phyloP scores from a whole-genome alignment of 2,888 invertebrate genomes.

The Cephus spinipes region DNA sequence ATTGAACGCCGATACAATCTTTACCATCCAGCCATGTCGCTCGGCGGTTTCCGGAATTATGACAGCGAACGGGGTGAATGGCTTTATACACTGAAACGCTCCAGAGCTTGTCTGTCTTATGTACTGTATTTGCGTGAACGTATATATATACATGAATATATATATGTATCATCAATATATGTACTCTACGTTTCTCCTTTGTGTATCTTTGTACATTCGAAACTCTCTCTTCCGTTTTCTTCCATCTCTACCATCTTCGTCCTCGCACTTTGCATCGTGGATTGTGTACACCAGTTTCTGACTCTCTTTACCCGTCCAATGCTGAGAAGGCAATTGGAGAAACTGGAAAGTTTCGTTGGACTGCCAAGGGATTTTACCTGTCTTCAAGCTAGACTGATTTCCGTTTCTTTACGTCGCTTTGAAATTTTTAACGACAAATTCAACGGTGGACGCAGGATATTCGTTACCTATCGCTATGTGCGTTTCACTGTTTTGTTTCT shows the following conservation, averaged over 20 bases:
- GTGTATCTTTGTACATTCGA: background rate
- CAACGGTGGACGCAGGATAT: background rate
- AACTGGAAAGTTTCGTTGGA: background rate
- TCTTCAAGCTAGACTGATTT: background rate
- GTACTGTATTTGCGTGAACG: too few species aligned
- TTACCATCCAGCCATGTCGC: too few species aligned
- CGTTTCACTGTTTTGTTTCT: slow-evolving; percentile 26
- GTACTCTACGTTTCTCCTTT: background rate
- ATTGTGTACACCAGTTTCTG: background rate
- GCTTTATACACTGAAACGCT: too few species aligned
- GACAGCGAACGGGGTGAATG: too few species aligned
- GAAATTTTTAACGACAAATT: background rate
- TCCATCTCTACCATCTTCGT: background rate
- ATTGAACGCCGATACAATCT: too few species aligned
- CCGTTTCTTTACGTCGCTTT: background rate
- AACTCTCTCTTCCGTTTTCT: background rate
- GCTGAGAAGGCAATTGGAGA: background rate
- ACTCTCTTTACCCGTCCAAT: background rate
- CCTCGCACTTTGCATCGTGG: background rate
- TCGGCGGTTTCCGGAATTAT: too few species aligned
- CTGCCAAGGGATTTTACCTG: background rate
- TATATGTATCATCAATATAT: too few species aligned
- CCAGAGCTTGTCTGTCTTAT: too few species aligned
- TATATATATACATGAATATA: too few species aligned
- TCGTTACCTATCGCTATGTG: slow-evolving; percentile 9